phyloP scores from a whole-genome alignment of 2,888 invertebrate species.

The Ischnus inquisitorius region DNA sequence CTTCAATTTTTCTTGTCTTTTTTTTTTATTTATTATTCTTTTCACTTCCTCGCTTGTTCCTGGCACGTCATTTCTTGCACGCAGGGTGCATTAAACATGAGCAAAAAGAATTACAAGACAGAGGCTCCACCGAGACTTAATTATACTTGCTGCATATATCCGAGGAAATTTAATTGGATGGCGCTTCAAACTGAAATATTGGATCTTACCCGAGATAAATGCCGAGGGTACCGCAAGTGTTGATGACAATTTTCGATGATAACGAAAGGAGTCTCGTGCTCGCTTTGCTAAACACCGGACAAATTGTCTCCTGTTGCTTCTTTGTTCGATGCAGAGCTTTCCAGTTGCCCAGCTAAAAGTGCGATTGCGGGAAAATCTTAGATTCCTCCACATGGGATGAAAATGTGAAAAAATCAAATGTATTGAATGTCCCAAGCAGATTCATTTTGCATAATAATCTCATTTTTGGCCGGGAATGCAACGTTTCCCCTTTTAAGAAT shows the following conservation, averaged over 20 bases:
- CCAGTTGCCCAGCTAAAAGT: too few species aligned
- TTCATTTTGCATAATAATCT: too few species aligned
- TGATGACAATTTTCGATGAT: not conserved
- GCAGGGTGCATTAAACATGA: slow-evolving; percentile 63
- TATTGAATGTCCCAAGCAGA: too few species aligned
- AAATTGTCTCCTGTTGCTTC: too few species aligned
- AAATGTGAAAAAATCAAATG: too few species aligned
- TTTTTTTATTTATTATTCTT: slow-evolving; percentile 45
- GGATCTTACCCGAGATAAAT: not conserved
- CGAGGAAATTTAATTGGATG: slow-evolving; percentile 35
- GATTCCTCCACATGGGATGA: too few species aligned
- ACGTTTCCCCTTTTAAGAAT: too few species aligned
- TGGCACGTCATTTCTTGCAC: slow-evolving; percentile 64
- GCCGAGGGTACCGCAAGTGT: not conserved
- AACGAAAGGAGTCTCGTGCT: not conserved
- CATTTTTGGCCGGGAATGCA: too few species aligned
- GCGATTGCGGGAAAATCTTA: too few species aligned
- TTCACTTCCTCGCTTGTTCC: slow-evolving; percentile 58
- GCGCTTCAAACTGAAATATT: slow-evolving; percentile 3
- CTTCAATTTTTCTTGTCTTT: slow-evolving; percentile 38
- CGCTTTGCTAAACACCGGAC: too few species aligned
- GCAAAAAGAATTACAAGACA: slow-evolving; percentile 34
- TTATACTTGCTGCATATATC: slow-evolving; percentile 35
- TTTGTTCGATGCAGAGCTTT: too few species aligned
- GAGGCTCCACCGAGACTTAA: slow-evolving; percentile 42